Evolutionary conservation across 2,888 invertebrate species (phyloP).

Genomic region (Ferrisia virgata): DNA sequence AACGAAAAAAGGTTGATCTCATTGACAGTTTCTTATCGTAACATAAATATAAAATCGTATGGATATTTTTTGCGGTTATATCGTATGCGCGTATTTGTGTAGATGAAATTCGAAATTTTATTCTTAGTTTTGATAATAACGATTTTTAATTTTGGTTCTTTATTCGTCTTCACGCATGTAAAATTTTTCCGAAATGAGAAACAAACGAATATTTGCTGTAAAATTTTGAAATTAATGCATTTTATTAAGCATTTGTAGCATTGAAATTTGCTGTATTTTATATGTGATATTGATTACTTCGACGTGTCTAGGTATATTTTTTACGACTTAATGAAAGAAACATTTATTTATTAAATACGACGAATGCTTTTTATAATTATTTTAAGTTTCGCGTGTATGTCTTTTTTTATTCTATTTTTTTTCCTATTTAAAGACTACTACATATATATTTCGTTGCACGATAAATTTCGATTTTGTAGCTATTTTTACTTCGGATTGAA

Average conservation of each 20-base stretch:
- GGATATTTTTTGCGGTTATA: not conserved
- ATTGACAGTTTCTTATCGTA: conserved; percentile 19
- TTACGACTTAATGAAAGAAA: not conserved
- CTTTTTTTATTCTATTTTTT: not conserved
- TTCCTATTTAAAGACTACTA: too few species aligned
- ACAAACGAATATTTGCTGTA: not conserved
- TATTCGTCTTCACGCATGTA: not conserved
- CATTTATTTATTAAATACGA: not conserved
- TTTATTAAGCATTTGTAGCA: conserved; percentile 27
- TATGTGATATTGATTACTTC: conserved; percentile 22
- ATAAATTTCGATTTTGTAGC: not conserved
- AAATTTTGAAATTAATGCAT: not conserved
- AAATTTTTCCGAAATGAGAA: not conserved
- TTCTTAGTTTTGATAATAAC: not conserved
- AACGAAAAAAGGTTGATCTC: conserved; percentile 36
- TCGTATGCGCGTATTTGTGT: not conserved
- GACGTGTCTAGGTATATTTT: conserved; percentile 6
- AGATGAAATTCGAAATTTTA: not conserved
- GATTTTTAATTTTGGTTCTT: not conserved
- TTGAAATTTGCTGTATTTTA: conserved; percentile 19
- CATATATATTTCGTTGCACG: not conserved
- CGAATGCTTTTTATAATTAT: conserved; percentile 20
- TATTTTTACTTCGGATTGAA: not conserved
- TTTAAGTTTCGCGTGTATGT: not conserved
- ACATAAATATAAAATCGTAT: not conserved